Base-by-base conservation (phyloP, 2,113 vertebrate genomes). In the Mugil cephalus region DNA sequence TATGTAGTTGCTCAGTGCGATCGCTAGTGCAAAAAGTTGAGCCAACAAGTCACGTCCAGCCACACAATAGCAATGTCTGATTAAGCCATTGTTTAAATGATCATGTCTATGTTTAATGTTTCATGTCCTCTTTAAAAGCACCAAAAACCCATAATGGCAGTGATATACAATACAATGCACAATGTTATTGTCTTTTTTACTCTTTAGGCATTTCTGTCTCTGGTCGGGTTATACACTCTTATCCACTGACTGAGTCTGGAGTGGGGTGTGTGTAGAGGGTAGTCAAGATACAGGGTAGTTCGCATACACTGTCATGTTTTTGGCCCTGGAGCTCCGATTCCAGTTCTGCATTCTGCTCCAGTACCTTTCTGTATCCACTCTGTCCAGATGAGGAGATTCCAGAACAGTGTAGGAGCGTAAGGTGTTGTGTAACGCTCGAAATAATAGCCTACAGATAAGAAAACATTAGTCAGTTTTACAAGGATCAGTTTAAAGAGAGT, bases 351-450 rank as follows among this genome's bases (percentile, higher is more conserved):
- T 82, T 43, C 83, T 89, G 43, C 61, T 68, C 1, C 6, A 65
- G 69, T 86, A 91, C 10, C 78, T 63, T 47, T 93, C 45, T 0
- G 83, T 70, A 11, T 79, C 59, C 35, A 89, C 80, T 48, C 71
- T 80, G 62, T 94, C 94, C 2, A 91, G 75, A 58, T 74, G 83
- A 62, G 91, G 87, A 34, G 95, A 93, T 61, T 56, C 94, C 69
- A 93, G 42, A 17, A 88, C 52, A 0, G 83, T 75, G 43, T 94
- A 82, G 0, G 94, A 93, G 36, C 47, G 86, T 74, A 96, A 10
- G 81, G 34, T 45, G 95, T 94, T 90, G 74, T 91, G 80, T 17
- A 98, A 76, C 68, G 87, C 88, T 74, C 93, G 91, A 53, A 92
- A 89, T 15, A 94, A 10, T 30, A 95, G 88, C 64, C 98, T 99